These are phyloP conservation scores for Trichacis sp. DNA, from an alignment of 2,888 invertebrate genomes.

Conservation along the genomic window DNA sequence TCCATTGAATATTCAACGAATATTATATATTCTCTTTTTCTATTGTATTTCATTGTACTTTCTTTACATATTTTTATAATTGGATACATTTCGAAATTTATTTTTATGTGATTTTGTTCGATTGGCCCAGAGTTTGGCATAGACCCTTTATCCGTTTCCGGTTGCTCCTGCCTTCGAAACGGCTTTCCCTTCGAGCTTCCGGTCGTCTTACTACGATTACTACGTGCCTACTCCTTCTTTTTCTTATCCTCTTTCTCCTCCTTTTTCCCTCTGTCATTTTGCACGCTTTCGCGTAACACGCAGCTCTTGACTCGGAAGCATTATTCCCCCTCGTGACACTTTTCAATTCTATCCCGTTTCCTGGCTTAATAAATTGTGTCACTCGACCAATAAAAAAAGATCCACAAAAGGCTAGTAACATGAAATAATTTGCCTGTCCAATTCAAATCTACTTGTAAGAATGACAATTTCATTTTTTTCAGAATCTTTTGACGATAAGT, in stretches of 20 bases:
- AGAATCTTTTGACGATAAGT: no score
- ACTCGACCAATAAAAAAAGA: slow-evolving; percentile 9
- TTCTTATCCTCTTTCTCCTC: slow-evolving; percentile 22
- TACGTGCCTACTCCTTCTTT: slow-evolving; percentile 45
- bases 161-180: slow-evolving; percentile 47
- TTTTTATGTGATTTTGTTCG: slow-evolving; percentile 26
- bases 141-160: slow-evolving; percentile 58
- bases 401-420: no score
- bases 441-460: no score
- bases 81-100: no score
- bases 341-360: slow-evolving; percentile 5
- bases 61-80: no score
- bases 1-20: no score
- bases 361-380: slow-evolving; percentile 2
- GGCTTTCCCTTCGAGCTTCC: slow-evolving; percentile 51
- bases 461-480: no score
- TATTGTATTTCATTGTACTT: no score
- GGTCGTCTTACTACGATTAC: slow-evolving; percentile 57
- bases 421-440: no score
- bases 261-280: slow-evolving; percentile 7
- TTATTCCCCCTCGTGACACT: slow-evolving; percentile 11
- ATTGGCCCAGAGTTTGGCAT: slow-evolving; percentile 48
- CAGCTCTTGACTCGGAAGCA: slow-evolving; percentile 27
- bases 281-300: slow-evolving; percentile 31
- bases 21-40: no score